These are phyloP conservation scores for Anolis carolinensis DNA, from an alignment of 2,113 vertebrate species.

Conservation along the genomic window DNA sequence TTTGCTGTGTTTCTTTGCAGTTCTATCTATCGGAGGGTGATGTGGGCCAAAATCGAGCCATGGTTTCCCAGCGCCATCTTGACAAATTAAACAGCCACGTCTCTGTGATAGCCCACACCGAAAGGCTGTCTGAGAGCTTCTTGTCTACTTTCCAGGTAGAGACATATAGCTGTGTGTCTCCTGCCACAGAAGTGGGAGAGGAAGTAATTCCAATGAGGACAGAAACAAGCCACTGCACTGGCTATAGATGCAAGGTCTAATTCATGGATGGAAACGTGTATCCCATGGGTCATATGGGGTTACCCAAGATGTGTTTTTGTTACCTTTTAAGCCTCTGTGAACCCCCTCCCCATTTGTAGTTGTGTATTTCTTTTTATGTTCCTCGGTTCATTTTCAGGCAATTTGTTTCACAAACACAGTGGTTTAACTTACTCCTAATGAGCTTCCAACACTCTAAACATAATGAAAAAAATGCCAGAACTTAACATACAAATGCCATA, in stretches of 20 bases:
- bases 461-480: too few species aligned
- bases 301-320: too few species aligned
- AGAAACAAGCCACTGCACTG: neutral
- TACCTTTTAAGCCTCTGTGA: too few species aligned
- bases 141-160: constrained; percentile 82
- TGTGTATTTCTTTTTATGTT: too few species aligned
- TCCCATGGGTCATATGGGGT: too few species aligned
- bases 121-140: constrained; percentile 73
- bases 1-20: constrained; percentile 65
- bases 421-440: too few species aligned
- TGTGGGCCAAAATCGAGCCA: constrained; percentile 81
- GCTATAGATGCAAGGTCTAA: neutral
- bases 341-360: too few species aligned
- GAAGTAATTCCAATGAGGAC: neutral
- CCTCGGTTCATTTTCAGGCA: too few species aligned
- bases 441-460: too few species aligned
- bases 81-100: constrained; percentile 79
- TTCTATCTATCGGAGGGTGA: constrained; percentile 82
- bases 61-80: constrained; percentile 73
- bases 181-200: neutral
- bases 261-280: too few species aligned
- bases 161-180: neutral
- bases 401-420: too few species aligned
- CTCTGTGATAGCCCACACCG: constrained; percentile 60
- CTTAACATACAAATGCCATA: too few species aligned